phyloP scores from a whole-genome alignment of 2,113 vertebrate species.

The Cynopterus brachyotis region DNA sequence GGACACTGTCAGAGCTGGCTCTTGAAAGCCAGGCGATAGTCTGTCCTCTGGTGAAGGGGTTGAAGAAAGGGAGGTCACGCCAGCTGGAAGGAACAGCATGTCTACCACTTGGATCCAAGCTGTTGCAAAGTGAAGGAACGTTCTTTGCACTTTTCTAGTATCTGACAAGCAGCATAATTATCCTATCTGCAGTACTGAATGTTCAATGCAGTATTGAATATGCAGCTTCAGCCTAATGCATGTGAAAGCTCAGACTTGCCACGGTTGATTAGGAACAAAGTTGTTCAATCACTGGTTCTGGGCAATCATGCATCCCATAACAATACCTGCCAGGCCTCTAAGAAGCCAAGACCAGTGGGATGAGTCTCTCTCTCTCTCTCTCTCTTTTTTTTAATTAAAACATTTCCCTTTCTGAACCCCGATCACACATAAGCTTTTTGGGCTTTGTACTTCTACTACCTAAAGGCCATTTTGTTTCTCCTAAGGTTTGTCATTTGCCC shows the following conservation, averaged over 20 bases:
- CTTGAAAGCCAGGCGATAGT: background rate
- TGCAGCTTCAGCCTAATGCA: background rate
- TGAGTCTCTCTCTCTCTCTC: background rate
- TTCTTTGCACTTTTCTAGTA: slow-evolving; percentile 36
- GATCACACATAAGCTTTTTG: background rate
- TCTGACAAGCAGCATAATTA: slow-evolving; percentile 55
- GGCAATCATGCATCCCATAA: background rate
- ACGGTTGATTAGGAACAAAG: background rate
- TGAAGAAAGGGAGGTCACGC: background rate
- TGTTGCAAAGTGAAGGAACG: slow-evolving; percentile 65
- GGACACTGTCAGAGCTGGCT: background rate
- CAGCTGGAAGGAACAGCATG: slow-evolving; percentile 44
- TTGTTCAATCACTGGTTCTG: background rate
- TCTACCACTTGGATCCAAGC: slow-evolving; percentile 58
- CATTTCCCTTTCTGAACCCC: slow-evolving; percentile 20
- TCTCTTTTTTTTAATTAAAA: background rate
- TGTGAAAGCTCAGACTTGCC: background rate
- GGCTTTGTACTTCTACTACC: background rate
- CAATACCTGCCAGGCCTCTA: background rate
- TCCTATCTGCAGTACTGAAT: slow-evolving; percentile 52
- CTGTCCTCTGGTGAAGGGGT: background rate
- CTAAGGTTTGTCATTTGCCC: background rate
- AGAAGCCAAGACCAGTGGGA: background rate
- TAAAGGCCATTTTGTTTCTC: background rate
- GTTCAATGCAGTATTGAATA: slow-evolving; percentile 23